Evolutionary conservation across 2,888 invertebrate genomes (phyloP), one percentile per base, ranked within the genome.

Genomic region (Petrophora chlorosata): DNA sequence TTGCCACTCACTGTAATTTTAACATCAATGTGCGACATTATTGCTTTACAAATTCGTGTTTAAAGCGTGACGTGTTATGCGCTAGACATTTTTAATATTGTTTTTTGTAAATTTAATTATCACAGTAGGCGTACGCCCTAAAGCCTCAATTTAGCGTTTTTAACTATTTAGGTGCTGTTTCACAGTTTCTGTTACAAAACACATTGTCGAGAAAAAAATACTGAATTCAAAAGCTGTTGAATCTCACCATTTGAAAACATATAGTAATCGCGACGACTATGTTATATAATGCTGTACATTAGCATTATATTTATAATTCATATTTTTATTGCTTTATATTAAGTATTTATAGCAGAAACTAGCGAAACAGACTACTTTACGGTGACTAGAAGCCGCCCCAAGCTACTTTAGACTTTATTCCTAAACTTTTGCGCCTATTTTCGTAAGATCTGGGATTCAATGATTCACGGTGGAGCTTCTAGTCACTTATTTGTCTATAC

Each of bases 121-220:
- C 59, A 65, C 70, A 33, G 19, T 19, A 62, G 60, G 52, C 58
- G 40, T 32, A 41, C 45, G 56, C 49, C 53, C 51, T 38, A 56
- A 55, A 67, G 60, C 66, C 45, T 57, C 48, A 33, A 34, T 34
- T n/a, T 5, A 19, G 35, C 14, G 17, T 45, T 41, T 33, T 15
- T 29, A 2, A 4, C 10, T 26, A 9, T 14, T 30, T 15, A 4
- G 10, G 15, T 30, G 4, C 15, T 30, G 30, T 30, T 15, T n/a
- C 14, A 5, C 15, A 16, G 15, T 30, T 15, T 15, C 30, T 30
- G 19, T 2, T 19, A 5, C 4, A 19, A 7, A 23, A 47, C 44
- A 46, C 47, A n/a, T n/a, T n/a, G n/a, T n/a, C n/a, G n/a, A n/a
- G n/a, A n/a, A n/a, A n/a, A n/a, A n/a, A n/a, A n/a, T n/a, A n/a